Evolutionary conservation across 2,797 vertebrate species (phyloP), one percentile per base, ranked within the genome.

Genomic region (Erpetoichthys calabaricus): DNA sequence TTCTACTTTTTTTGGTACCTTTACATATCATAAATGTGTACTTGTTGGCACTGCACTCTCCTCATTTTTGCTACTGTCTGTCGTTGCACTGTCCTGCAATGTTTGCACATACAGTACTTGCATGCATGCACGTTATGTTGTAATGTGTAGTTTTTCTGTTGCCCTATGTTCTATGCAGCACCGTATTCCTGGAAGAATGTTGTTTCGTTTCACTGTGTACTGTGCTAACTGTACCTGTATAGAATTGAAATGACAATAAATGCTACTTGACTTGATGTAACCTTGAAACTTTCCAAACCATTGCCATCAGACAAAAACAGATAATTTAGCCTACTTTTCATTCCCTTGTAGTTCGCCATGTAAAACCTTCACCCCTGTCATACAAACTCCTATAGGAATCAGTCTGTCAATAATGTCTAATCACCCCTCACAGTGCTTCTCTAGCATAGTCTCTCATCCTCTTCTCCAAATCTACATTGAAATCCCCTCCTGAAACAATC

Each of bases 291-390:
- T 42, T 45, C 51, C 7, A 10, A 47, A 3, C 8, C 41, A 42
- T 51, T 42, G 3, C 5, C 8, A 3, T 7, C 5, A 1, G 47
- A 6, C 7, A 59, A 4, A 7, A 53, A 59, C 1, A 53, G 2
- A 4, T 59, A 59, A 25, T 59, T 44, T 2, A 59, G 8, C 42
- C 50, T 52, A n/a, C 50, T 51, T 8, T 1, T 9, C 3, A 44
- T 57, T 10, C 57, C 57, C 46, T 42, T 42, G 10, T 47, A 51
- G 51, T 59, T 7, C 57, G 8, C 57, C 57, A 58, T 9, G 57
- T 58, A 42, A 49, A 49, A 3, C 47, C 42, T 5, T 8, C 42
- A 42, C 45, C 6, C 6, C 41, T n/a, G 3, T 45, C 8, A 8
- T 5, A 42, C 3, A 44, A 8, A 6, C 7, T n/a, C 45, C 6